Evolutionary conservation across 2,888 invertebrate species (phyloP), one percentile per base, ranked within the genome.

Genomic region (Choristoneura rosaceana): DNA sequence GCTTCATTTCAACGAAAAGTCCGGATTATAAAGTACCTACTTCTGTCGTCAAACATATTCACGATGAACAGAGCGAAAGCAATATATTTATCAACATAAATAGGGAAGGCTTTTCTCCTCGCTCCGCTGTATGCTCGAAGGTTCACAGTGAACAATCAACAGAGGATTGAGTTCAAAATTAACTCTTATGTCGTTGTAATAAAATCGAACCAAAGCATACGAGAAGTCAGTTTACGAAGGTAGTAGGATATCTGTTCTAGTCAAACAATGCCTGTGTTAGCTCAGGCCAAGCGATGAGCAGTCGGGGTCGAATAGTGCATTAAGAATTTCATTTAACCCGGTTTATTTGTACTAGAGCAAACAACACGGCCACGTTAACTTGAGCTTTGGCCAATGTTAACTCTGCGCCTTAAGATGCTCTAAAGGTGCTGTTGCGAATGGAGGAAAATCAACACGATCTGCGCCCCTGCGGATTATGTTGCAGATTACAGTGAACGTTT

Each of bases 251-350:
- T 87, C 84, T 80, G 82, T 85, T 84, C 83, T 86, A 87, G 82
- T 85, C 86, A 87, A 90, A 90, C 87, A 90, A 88, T 87, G 84
- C 81, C 79, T 78, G 78, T 90, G 89, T 90, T 89, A 81, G 88
- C 88, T 90, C 87, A 89, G 87, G 84, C 84, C 82, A 80, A 82
- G 85, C 86, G 84, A 84, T 86, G 86, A 84, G 82, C 86, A 85
- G 83, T 84, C 83, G 82, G 81, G 81, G 84, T 83, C 78, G 81
- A 83, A 82, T 80, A 78, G 79, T 83, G 87, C 86, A 87, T 88
- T 87, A 87, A 69, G 68, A 87, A 87, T 84, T 82, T 81, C 77
- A 76, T 81, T 77, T 78, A 84, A 83, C 82, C 81, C 81, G 83
- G 84, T 86, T 84, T 80, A 81, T 74, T 70, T 70, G 70, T 43